Percentiles rank a stretch among this genome's conserved stretches.
phyloP scores from a whole-genome alignment of 1,140 invertebrate species.

The Hypothenemus hampei region DNA sequence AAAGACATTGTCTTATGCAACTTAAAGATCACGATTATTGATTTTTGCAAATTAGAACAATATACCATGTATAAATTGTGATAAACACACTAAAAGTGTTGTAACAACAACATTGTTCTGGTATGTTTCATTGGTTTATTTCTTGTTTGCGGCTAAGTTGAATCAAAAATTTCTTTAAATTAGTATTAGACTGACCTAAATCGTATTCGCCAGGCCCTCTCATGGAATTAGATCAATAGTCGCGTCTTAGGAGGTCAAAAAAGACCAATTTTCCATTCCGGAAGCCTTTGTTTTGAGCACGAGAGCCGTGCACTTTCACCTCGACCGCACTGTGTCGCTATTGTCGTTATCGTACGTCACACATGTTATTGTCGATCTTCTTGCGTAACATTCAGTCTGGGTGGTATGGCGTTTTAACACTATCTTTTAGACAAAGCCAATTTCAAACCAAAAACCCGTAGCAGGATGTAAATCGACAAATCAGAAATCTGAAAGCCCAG shows the following conservation, averaged over 20 bases:
- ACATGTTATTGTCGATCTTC: constrained; percentile 9
- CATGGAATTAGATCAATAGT: background rate
- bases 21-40: constrained; percentile 9
- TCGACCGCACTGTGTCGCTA: constrained; percentile 13
- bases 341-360: constrained; percentile 11
- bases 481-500: background rate
- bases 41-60: constrained; percentile 16
- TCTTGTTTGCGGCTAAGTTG: no score
- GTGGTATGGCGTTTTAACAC: no score
- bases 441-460: no score
- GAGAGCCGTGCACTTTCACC: constrained; percentile 17
- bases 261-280: constrained; percentile 4
- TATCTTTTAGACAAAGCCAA: no score
- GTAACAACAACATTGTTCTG: no score
- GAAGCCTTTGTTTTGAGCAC: constrained; percentile 12
- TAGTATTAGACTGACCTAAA: background rate
- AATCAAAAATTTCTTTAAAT: no score
- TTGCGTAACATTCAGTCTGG: constrained; percentile 10
- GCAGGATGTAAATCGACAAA: no score
- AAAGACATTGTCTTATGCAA: constrained; percentile 12
- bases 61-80: constrained; percentile 12
- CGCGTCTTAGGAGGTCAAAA: background rate
- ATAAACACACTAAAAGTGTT: no score
- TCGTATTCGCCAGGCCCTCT: background rate
- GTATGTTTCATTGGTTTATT: no score